Conservation (phyloP, 30 jellyfish, hydroid and myxozoan genomes). For the Rhopilema esculentum region DNA sequence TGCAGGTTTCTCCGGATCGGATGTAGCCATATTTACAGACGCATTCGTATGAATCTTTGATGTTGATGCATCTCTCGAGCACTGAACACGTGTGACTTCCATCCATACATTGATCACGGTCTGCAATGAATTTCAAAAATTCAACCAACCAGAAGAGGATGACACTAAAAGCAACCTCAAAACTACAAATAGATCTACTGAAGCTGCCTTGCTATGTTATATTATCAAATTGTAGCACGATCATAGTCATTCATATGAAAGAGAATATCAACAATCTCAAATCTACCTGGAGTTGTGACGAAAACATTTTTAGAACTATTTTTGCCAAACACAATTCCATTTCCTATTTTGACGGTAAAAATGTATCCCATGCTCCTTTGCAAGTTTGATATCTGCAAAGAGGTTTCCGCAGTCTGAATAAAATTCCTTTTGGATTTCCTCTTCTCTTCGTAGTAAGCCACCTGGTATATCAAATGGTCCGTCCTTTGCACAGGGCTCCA, state of each 20-base stretch:
- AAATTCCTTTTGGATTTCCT: neutral
- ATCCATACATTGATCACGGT: slow-evolving; percentile 59
- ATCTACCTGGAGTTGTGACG: slow-evolving; percentile 40
- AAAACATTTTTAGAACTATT: neutral
- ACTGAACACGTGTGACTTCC: slow-evolving; percentile 20
- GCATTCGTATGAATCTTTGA: slow-evolving; percentile 27
- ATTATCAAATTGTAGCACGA: no score
- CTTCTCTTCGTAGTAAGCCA: slow-evolving; percentile 3
- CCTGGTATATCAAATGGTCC: slow-evolving; percentile 4
- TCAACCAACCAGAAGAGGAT: no score
- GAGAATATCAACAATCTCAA: no score
- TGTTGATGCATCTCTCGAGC: slow-evolving; percentile 37
- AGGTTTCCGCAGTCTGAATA: neutral
- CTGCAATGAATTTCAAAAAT: no score
- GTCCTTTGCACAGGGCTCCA: slow-evolving; percentile 26
- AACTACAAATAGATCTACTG: no score
- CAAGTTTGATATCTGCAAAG: neutral
- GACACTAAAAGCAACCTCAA: no score
- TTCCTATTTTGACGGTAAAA: slow-evolving; percentile 28
- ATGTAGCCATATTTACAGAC: slow-evolving; percentile 34
- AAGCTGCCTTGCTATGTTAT: no score
- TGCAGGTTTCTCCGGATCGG: slow-evolving; percentile 19
- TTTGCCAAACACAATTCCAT: slow-evolving; percentile 29
- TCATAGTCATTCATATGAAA: no score
- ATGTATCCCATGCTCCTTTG: slow-evolving; percentile 23